A percentile compares a stretch with the other conserved stretches of the same genome.
phyloP scores from a whole-genome alignment of 2,888 invertebrate genomes.

The Sarcophaga subvicina region DNA sequence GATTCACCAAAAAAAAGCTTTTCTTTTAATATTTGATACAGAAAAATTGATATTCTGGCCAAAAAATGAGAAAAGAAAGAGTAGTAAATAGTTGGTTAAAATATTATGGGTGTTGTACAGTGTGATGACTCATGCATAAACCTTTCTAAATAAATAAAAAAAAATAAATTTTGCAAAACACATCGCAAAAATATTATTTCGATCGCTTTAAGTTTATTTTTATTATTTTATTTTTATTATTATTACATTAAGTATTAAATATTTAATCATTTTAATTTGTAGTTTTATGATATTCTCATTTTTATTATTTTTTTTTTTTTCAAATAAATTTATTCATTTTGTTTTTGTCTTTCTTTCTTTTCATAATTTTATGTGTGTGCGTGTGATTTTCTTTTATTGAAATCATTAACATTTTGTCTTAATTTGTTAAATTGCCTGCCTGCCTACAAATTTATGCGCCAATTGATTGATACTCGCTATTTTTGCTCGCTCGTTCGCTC shows the following conservation, averaged over 20 bases:
- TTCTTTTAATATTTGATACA: neutral
- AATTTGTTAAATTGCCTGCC: neutral
- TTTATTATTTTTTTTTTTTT: constrained; percentile 21
- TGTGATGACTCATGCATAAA: neutral
- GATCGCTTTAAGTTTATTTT: constrained; percentile 39
- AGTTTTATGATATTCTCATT: neutral
- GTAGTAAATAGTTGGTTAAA: neutral
- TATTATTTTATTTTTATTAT: constrained; percentile 8
- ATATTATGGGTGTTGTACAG: constrained; percentile 13
- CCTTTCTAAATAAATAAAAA: neutral
- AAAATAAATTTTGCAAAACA: neutral
- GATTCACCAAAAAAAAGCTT: constrained; percentile 8
- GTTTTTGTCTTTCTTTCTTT: constrained; percentile 61
- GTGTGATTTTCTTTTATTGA: neutral
- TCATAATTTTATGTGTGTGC: neutral
- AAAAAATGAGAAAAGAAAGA: neutral
- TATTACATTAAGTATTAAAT: neutral
- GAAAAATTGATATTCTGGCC: neutral
- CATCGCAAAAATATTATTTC: constrained; percentile 38
- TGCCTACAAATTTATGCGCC: constrained; percentile 46
- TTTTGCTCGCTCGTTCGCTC: constrained; percentile 10
- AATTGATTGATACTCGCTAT: constrained; percentile 33
- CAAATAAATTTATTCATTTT: constrained; percentile 50
- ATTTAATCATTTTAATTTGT: neutral
- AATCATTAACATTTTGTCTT: neutral